Evolutionary conservation across 2,888 invertebrate species (phyloP).

Genomic region (Vesta saturnalis): DNA sequence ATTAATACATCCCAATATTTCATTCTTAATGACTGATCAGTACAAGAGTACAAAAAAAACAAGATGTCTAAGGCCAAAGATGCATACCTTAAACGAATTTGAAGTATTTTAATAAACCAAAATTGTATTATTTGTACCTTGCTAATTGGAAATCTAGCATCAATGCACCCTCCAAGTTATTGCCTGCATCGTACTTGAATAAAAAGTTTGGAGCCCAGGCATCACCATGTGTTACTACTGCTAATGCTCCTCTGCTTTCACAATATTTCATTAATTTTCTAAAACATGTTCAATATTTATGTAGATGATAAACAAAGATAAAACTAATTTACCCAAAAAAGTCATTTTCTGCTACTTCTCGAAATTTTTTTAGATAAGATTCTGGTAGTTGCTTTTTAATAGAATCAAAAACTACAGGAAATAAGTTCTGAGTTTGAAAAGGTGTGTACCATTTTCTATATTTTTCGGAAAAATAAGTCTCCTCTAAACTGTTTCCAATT

Average conservation of each 20-base stretch:
- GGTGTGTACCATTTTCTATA: slow-evolving; percentile 68
- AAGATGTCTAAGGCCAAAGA: slow-evolving; percentile 48
- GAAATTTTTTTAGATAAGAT: slow-evolving; percentile 67
- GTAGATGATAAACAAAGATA: not conserved
- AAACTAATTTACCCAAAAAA: slow-evolving; percentile 62
- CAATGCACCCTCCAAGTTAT: slow-evolving; percentile 62
- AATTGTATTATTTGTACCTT: slow-evolving; percentile 51
- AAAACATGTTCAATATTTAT: slow-evolving; percentile 40
- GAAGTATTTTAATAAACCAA: not conserved
- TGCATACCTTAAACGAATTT: slow-evolving; percentile 21
- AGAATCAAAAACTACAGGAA: slow-evolving; percentile 69
- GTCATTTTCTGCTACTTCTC: slow-evolving; percentile 65
- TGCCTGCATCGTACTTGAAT: slow-evolving; percentile 59
- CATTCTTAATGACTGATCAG: slow-evolving; percentile 67
- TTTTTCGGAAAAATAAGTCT: slow-evolving; percentile 68
- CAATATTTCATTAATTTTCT: slow-evolving; percentile 49
- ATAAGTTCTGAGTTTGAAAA: slow-evolving; percentile 64
- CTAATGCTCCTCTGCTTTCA: slow-evolving; percentile 50
- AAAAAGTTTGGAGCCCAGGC: slow-evolving; percentile 82
- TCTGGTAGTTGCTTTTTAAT: slow-evolving; percentile 71
- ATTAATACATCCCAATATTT: slow-evolving; percentile 69
- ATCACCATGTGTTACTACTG: slow-evolving; percentile 77
- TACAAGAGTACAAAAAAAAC: slow-evolving; percentile 69
- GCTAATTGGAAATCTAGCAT: slow-evolving; percentile 78
- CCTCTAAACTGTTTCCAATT: slow-evolving; percentile 53